A percentile compares a stretch with the other conserved stretches of the same genome.
Conservation (phyloP, 2,797 vertebrate genomes). For the Phaenicophaeus curvirostris region DNA sequence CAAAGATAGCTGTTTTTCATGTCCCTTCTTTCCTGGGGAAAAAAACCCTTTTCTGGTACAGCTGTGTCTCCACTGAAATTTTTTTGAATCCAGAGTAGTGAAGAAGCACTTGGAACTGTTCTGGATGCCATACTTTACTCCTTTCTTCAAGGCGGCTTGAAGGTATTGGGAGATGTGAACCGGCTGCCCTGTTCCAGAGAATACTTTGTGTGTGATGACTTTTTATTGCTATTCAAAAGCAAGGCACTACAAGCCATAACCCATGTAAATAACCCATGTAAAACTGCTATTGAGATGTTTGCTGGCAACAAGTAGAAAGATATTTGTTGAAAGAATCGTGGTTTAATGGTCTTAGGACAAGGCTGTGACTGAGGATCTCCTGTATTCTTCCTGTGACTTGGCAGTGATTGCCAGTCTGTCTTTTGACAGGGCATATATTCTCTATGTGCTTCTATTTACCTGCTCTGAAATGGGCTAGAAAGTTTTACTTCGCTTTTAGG, state of each 20-base stretch:
- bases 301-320: background rate
- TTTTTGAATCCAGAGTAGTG: background rate
- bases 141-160: background rate
- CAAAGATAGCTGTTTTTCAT: background rate
- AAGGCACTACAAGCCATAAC: background rate
- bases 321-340: background rate
- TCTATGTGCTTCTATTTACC: background rate
- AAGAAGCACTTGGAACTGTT: background rate
- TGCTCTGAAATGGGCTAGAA: background rate
- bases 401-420: background rate
- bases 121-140: background rate
- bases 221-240: background rate
- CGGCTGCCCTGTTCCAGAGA: background rate
- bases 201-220: background rate
- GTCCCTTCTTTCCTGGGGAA: background rate
- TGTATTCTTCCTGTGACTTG: background rate
- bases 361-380: background rate
- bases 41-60: background rate
- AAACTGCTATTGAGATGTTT: background rate
- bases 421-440: background rate
- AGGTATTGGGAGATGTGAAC: background rate
- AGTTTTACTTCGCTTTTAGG: background rate
- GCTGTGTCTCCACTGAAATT: background rate
- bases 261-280: background rate
- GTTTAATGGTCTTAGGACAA: background rate